These are phyloP conservation scores for Dolichallabes microphthalmus DNA, from an alignment of 2,113 vertebrate species.

Conservation along the genomic window DNA sequence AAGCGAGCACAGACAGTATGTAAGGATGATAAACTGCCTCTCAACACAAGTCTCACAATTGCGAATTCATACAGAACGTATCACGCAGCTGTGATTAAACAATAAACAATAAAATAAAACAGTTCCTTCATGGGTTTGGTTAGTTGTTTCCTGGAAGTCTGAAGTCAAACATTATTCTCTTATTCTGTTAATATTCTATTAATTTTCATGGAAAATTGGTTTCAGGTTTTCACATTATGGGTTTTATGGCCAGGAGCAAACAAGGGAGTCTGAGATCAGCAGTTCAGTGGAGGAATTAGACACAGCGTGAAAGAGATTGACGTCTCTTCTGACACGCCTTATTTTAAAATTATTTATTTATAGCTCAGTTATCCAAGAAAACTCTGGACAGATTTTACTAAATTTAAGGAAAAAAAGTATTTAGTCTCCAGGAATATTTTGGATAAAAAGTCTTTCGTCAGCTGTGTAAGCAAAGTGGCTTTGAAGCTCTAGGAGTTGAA, in stretches of 20 bases:
- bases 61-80: neutral
- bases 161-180: too few species aligned
- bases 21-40: neutral
- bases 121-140: neutral
- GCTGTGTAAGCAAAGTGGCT: neutral
- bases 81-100: neutral
- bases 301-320: neutral
- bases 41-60: neutral
- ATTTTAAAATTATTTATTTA: too few species aligned
- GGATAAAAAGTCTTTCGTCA: neutral
- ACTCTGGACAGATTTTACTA: neutral
- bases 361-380: too few species aligned
- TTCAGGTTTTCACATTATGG: neutral
- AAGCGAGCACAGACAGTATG: neutral
- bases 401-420: neutral
- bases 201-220: neutral
- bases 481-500: neutral
- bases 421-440: neutral
- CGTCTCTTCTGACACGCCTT: neutral
- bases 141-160: neutral
- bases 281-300: neutral
- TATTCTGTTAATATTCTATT: neutral
- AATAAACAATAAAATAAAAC: neutral
- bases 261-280: neutral
- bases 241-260: neutral